Conservation (phyloP, 2,113 vertebrate genomes). For the Machaerirhynchus nigripectus region DNA sequence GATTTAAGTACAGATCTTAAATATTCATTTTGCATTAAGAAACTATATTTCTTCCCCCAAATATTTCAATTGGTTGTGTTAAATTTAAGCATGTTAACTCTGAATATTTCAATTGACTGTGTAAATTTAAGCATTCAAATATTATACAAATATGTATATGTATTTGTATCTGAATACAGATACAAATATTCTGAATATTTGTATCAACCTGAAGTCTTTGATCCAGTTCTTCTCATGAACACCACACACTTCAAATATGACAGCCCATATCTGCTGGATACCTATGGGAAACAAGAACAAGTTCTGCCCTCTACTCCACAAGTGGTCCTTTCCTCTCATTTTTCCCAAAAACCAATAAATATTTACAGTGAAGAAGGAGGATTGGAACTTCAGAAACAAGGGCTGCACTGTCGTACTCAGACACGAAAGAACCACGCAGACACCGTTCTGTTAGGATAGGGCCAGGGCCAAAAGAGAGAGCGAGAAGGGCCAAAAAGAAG, state of each 20-base stretch:
- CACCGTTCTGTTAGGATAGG: no score
- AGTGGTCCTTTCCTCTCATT: neutral
- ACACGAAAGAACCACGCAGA: no score
- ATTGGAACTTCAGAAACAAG: neutral
- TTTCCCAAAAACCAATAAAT: neutral
- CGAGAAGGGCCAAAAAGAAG: no score
- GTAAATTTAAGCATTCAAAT: neutral
- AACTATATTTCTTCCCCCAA: neutral
- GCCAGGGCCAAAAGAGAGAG: no score
- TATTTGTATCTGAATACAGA: no score
- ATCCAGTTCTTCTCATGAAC: neutral
- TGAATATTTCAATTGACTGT: neutral
- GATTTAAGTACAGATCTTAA: neutral
- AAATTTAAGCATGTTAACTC: neutral
- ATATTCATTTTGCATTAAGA: neutral
- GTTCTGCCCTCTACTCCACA: neutral
- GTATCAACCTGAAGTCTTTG: neutral
- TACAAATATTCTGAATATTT: no score
- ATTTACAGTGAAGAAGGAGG: neutral
- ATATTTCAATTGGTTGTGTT: neutral
- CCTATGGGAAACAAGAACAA: neutral
- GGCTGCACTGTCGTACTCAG: no score
- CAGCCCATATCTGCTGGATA: neutral
- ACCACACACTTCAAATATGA: accelerated
- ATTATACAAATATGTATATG: no score